These are phyloP conservation scores for Palythoa heliodiscus DNA, from an alignment of 92 coral and sea anemone species.

Conservation along the genomic window DNA sequence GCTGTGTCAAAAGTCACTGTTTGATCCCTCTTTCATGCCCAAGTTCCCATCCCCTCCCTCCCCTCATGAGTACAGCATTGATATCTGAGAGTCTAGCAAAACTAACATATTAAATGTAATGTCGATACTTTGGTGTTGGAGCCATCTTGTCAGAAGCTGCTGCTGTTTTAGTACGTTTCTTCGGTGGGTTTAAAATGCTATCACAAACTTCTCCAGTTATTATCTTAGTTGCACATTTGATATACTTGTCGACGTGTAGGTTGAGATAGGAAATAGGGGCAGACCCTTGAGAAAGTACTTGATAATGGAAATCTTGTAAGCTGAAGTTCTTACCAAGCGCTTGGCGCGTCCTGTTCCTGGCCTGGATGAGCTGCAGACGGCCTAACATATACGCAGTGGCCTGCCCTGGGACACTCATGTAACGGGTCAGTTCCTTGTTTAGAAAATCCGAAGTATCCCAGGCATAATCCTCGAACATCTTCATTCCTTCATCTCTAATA, in stretches of 20 bases:
- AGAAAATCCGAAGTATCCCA: slow-evolving; percentile 99
- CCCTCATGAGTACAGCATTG: too few species aligned
- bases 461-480: slow-evolving; percentile 78
- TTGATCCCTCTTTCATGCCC: too few species aligned
- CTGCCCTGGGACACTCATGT: slow-evolving; percentile 97
- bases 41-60: too few species aligned
- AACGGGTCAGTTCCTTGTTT: slow-evolving; percentile 93
- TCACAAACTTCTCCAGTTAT: slow-evolving; percentile 36
- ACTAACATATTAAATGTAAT: slow-evolving; percentile 2
- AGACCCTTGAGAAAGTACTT: slow-evolving; percentile 91
- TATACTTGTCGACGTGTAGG: slow-evolving; percentile 82
- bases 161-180: slow-evolving; percentile 9
- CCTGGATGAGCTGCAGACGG: slow-evolving; percentile 78
- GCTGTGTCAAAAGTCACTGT: too few species aligned
- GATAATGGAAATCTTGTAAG: slow-evolving; percentile 91
- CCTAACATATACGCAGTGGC: slow-evolving; percentile 99
- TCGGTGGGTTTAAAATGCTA: slow-evolving; percentile 13
- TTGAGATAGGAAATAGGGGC: slow-evolving; percentile 84
- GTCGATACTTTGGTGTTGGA: slow-evolving; percentile 10
- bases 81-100: not conserved
- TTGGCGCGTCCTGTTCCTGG: slow-evolving; percentile 73
- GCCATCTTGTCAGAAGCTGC: slow-evolving; percentile 10
- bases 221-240: slow-evolving; percentile 55
- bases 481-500: slow-evolving; percentile 76
- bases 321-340: slow-evolving; percentile 71